These are phyloP conservation scores for Syrista parreyssii DNA, from an alignment of 2,888 invertebrate species.

Conservation along the genomic window DNA sequence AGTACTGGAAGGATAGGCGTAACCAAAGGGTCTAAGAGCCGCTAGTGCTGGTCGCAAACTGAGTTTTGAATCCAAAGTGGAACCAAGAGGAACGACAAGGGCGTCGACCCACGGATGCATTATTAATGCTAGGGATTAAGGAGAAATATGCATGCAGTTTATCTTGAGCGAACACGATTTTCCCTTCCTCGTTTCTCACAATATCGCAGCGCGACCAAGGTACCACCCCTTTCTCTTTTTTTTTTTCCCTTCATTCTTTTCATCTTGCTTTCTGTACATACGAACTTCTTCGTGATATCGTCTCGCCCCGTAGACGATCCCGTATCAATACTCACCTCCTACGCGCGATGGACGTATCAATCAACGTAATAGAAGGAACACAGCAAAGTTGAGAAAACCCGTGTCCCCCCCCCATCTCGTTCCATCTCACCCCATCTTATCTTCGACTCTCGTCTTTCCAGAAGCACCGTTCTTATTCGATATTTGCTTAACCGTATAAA, in stretches of 20 bases:
- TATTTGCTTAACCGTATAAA: not conserved
- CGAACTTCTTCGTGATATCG: not conserved
- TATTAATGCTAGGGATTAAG: slow-evolving; percentile 7
- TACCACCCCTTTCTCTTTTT: not conserved
- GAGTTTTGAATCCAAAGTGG: not conserved
- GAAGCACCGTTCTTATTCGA: not conserved
- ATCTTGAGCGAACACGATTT: slow-evolving; percentile 5
- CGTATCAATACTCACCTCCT: not conserved
- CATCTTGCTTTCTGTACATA: not conserved
- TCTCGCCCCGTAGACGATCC: not conserved
- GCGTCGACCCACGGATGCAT: slow-evolving; percentile 8
- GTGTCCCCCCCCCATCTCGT: not conserved
- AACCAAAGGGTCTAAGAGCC: not conserved
- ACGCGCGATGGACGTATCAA: not conserved
- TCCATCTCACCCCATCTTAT: not conserved
- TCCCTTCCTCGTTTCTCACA: slow-evolving; percentile 1
- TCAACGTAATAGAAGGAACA: not conserved
- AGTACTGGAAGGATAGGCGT: not conserved
- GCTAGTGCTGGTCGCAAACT: not conserved
- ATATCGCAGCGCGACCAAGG: not conserved
- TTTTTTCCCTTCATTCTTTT: not conserved
- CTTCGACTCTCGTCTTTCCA: slow-evolving; percentile 6
- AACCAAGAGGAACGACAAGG: slow-evolving; percentile 1
- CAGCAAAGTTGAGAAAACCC: not conserved
- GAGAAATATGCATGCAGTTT: slow-evolving; percentile 13